phyloP scores from a whole-genome alignment of 92 coral and sea anemone genomes.

The Isaurus tuberculatus region DNA sequence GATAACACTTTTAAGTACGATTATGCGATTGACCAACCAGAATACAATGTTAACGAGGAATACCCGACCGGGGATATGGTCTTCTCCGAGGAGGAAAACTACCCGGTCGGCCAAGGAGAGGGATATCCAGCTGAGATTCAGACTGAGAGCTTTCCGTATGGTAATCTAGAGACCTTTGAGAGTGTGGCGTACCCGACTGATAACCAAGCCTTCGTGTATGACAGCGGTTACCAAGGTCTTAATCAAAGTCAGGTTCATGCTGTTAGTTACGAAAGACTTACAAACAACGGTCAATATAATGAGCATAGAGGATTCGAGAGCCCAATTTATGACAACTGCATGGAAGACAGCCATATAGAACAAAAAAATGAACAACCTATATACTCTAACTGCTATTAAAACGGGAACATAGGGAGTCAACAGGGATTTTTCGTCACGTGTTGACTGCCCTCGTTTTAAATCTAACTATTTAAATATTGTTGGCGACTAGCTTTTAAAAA shows the following conservation, averaged over 20 bases:
- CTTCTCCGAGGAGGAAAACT: not conserved
- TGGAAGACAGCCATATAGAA: not conserved
- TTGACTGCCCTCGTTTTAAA: too few relatives aligned
- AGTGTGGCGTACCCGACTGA: not conserved
- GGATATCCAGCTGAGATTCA: too few relatives aligned
- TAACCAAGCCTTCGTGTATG: constrained; percentile 3
- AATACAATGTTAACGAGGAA: not conserved
- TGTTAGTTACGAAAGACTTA: constrained; percentile 15
- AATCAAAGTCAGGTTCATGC: not conserved
- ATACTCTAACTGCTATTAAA: not conserved
- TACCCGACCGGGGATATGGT: not conserved
- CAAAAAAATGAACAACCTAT: not conserved
- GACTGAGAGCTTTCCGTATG: not conserved
- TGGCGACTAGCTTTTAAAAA: too few relatives aligned
- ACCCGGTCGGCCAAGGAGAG: too few relatives aligned
- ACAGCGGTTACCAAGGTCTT: not conserved
- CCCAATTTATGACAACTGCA: constrained; percentile 11
- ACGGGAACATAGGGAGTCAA: too few relatives aligned
- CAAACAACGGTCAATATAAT: not conserved
- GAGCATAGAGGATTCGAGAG: not conserved
- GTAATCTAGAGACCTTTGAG: not conserved
- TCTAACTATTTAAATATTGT: too few relatives aligned
- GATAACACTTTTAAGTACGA: not conserved
- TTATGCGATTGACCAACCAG: not conserved
- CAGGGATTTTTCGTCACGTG: too few relatives aligned